phyloP scores from a whole-genome alignment of 2,797 vertebrate genomes.

The Acrocephalus scirpaceus region DNA sequence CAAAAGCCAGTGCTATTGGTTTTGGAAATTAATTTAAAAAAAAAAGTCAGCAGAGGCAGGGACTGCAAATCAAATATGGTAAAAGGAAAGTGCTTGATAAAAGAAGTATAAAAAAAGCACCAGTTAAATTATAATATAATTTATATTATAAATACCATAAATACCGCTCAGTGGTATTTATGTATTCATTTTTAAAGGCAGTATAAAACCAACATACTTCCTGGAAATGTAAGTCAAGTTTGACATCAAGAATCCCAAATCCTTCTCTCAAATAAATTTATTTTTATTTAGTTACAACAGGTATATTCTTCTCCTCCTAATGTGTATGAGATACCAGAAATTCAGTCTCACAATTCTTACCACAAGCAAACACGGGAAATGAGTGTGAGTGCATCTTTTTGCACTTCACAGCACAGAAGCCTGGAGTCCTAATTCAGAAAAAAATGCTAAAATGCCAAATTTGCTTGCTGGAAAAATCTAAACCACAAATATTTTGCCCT shows the following conservation, averaged over 20 bases:
- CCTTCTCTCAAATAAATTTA: neutral
- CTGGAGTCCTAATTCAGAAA: neutral
- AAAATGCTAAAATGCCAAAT: neutral
- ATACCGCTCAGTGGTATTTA: neutral
- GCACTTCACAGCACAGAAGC: neutral
- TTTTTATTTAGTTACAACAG: neutral
- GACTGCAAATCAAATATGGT: neutral
- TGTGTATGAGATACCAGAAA: fast-evolving
- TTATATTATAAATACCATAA: no score
- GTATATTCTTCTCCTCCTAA: neutral
- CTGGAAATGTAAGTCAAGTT: neutral
- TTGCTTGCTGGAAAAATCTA: neutral
- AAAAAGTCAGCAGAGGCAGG: neutral
- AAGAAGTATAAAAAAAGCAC: neutral
- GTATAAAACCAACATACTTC: neutral
- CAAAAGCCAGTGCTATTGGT: neutral
- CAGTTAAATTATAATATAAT: neutral
- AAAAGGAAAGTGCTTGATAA: neutral
- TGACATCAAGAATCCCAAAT: neutral
- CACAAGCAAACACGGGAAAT: neutral
- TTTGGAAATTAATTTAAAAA: neutral
- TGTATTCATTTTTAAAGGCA: neutral
- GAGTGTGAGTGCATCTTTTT: neutral
- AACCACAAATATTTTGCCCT: neutral
- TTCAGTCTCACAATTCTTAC: neutral